Evolutionary conservation across 1,140 invertebrate genomes (phyloP), one percentile per base, ranked within the genome.

Genomic region (Akabosia matsudoensis): DNA sequence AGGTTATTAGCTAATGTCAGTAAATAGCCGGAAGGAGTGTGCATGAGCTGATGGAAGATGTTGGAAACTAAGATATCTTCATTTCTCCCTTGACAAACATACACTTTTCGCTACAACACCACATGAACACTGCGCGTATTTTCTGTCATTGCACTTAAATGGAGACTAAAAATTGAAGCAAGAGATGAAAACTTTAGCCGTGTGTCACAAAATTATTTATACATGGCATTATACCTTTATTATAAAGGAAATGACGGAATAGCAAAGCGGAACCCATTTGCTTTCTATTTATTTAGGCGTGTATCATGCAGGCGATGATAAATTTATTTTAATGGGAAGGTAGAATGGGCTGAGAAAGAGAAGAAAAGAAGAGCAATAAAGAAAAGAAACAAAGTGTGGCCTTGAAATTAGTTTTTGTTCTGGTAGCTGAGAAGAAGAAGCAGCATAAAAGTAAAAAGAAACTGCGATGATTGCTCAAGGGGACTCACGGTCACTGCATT

Each of bases 381-480:
- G 37, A 45, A 45, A 45, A 45, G 54, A 56, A 56, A 56, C 10
- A 56, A 56, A 56, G 22, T 56, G 37, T 10, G 18, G 37, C 37
- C 37, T 45, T 45, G 37, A 45, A 45, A 45, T 45, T 45, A 45
- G 37, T 45, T 45, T 45, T 45, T 45, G 18, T 45, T 45, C 18
- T n/a, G n/a, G n/a, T n/a, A n/a, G n/a, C n/a, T n/a, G n/a, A n/a
- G n/a, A n/a, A n/a, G n/a, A n/a, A n/a, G n/a, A n/a, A n/a, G n/a
- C n/a, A n/a, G n/a, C 37, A 45, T 45, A 45, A 7, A 45, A 45
- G 37, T 45, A 45, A 18, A 45, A 45, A 45, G 18, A n/a, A n/a
- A n/a, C n/a, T n/a, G n/a, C 7, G 37, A 45, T 56, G 24, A 56
- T 56, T 56, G 54, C 54, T 56, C 54, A 56, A 56, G 54, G 54